Conservation (phyloP, 2,113 vertebrate species). For the human region DNA sequence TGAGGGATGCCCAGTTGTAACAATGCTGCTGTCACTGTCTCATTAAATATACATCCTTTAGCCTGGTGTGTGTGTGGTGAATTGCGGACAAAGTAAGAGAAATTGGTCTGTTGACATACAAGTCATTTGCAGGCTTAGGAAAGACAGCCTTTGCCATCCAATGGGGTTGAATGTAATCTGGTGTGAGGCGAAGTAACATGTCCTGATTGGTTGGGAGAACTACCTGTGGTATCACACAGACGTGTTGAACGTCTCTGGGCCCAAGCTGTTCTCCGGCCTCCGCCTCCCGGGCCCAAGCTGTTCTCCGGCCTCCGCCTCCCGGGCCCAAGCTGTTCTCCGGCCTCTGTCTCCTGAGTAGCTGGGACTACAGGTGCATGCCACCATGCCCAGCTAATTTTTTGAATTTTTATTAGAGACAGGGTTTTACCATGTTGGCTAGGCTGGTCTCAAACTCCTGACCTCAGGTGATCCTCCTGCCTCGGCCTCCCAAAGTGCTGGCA, state of each 20-base stretch:
- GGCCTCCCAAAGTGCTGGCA: background rate
- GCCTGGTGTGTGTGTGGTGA: background rate
- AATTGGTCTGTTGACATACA: background rate
- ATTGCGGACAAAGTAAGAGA: background rate
- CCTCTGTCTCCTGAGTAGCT: background rate
- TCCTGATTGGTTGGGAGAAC: background rate
- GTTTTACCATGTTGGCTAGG: background rate
- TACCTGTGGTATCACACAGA: too few species aligned
- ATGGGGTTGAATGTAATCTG: background rate
- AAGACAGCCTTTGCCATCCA: background rate
- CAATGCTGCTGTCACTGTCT: background rate
- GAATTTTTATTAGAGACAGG: background rate
- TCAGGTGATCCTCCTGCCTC: background rate
- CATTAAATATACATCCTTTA: slow-evolving; percentile 40
- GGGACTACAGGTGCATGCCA: too few species aligned
- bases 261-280: background rate
- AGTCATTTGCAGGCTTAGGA: background rate
- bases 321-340: too few species aligned
- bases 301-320: background rate
- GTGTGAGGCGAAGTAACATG: background rate
- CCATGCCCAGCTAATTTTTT: too few species aligned
- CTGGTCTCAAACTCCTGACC: background rate
- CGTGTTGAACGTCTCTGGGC: background rate
- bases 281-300: background rate
- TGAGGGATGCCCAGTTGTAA: background rate